Evolutionary conservation across 2,888 invertebrate species (phyloP), one percentile per base, ranked within the genome.

Genomic region (Drosophila merina): DNA sequence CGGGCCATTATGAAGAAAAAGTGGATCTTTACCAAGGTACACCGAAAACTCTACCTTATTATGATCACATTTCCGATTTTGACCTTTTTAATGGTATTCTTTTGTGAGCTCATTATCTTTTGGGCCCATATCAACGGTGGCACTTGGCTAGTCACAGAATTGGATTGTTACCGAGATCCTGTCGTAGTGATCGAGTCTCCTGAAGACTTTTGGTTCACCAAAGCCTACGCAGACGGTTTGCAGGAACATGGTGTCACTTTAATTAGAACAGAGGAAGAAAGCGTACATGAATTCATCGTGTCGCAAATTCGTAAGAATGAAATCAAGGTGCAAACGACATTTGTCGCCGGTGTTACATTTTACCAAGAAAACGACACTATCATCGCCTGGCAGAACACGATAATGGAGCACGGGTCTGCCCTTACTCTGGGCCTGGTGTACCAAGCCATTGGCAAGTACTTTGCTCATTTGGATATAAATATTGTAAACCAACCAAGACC

Each of bases 401-500:
- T 50, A 0, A 8, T 79, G 8, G 40, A 26, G 12, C 83, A 79
- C 30, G 83, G 83, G 0, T 47, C 73, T 1, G 40, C 76, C 0
- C 6, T 86, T 0, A 30, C 76, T 0, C 4, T 86, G 0, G 54
- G 50, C 1, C n/a, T 84, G 4, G 31, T 72, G 6, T 78, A 76
- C 25, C 74, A 72, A 9, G 58, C 88, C 1, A 20, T 84, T 9
- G 78, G 58, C 0, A 8, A 4, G 3, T 1, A 4, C 0, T 4
- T 75, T 10, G 51, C 38, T 0, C 0, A 28, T 0, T 31, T 74
- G 25, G 50, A 74, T 1, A 82, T 92, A 8, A 64, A 62, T 55
- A 92, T 95, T 1, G 91, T 89, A 48, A 96, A 96, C 89, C 92
- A 94, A 79, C 96, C 89, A 92, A 94, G 79, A 96, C 96, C 20